A percentile compares a stretch with the other conserved stretches of the same genome.
Conservation (phyloP, 2,113 vertebrate species). For the Megaceryle maxima region DNA sequence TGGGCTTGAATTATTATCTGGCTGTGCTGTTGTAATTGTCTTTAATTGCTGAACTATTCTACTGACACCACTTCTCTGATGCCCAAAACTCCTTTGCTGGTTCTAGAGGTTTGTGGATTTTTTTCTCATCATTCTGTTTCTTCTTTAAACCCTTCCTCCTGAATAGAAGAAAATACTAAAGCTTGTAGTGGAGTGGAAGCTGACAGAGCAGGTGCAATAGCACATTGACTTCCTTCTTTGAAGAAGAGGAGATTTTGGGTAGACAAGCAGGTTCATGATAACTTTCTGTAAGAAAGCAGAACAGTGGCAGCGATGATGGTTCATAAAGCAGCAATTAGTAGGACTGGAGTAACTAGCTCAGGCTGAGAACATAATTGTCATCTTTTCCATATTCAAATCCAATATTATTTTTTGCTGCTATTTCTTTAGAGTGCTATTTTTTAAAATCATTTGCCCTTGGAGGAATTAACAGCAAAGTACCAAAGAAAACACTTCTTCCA, state of each 20-base stretch:
- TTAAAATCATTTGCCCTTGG: not conserved
- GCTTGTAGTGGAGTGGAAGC: not conserved
- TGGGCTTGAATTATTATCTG: not conserved
- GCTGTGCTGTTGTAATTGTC: not conserved
- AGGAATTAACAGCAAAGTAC: not conserved
- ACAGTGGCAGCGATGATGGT: not conserved
- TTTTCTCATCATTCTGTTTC: not conserved
- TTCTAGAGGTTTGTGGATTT: not conserved
- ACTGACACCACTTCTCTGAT: not conserved
- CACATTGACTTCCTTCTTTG: not conserved
- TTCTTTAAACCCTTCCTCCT: not conserved
- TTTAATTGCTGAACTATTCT: not conserved
- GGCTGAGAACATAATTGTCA: fast-evolving
- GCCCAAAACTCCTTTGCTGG: not conserved
- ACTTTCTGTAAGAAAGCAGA: not conserved
- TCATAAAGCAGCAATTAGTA: not conserved
- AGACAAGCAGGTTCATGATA: not conserved
- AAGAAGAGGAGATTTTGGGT: not conserved
- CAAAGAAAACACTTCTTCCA: not conserved
- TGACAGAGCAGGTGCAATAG: not conserved
- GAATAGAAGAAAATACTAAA: not conserved
- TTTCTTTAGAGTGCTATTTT: not conserved
- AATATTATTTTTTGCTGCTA: not conserved
- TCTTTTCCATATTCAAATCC: not conserved
- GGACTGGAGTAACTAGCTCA: not conserved